Percentiles rank a stretch among this genome's conserved stretches.
Evolutionary conservation across 2,113 vertebrate species (phyloP).

Genomic region (Pseudopipra pipra): DNA sequence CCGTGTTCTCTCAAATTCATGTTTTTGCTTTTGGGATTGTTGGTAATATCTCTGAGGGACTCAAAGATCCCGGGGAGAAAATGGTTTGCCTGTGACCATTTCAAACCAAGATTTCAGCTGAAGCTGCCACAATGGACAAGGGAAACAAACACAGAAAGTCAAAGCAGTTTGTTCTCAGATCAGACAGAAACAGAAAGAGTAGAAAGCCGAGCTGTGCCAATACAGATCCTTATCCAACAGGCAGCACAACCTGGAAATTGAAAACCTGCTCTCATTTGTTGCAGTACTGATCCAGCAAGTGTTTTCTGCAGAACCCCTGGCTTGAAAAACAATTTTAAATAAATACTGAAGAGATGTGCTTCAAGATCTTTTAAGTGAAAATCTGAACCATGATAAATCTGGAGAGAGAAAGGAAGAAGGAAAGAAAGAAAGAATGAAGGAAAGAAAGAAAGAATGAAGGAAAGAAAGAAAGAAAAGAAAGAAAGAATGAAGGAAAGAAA

Average conservation of each 20-base stretch:
- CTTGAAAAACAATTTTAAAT: not conserved
- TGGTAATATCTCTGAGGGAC: not conserved
- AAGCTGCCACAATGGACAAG: not conserved
- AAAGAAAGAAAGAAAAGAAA: too few relatives aligned
- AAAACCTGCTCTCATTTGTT: not conserved
- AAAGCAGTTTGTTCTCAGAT: not conserved
- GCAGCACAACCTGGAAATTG: not conserved
- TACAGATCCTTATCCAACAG: not conserved
- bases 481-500: too few relatives aligned
- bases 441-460: too few relatives aligned
- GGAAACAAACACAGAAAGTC: not conserved
- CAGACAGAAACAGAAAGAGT: not conserved
- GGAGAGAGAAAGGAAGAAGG: not conserved
- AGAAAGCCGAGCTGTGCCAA: not conserved
- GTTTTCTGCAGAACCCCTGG: not conserved
- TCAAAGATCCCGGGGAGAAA: not conserved
- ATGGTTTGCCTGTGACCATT: not conserved
- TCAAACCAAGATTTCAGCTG: not conserved
- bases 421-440: not conserved
- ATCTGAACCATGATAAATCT: not conserved
- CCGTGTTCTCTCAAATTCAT: not conserved
- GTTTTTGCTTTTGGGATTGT: not conserved
- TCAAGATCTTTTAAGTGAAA: not conserved
- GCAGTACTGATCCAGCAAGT: not conserved
- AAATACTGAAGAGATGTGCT: not conserved